These are phyloP conservation scores for Panzeria rudis DNA, from an alignment of 2,888 invertebrate species.

Conservation along the genomic window DNA sequence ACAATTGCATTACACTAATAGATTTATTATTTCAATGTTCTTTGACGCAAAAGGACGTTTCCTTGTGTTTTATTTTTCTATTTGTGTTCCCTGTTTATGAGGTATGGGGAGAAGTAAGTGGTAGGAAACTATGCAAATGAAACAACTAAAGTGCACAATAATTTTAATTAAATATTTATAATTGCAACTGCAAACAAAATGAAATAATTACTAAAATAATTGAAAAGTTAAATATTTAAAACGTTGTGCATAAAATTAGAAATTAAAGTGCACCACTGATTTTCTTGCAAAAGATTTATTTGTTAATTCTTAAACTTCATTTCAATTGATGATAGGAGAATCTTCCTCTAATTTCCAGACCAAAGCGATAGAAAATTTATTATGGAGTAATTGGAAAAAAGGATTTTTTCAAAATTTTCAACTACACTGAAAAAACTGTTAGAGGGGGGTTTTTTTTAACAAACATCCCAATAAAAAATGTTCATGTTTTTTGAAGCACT, in stretches of 20 bases:
- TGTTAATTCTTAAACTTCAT: no score
- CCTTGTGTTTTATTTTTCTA: neutral
- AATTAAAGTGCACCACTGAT: neutral
- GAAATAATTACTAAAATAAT: conserved; percentile 15
- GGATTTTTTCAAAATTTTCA: no score
- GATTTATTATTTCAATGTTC: conserved; percentile 44
- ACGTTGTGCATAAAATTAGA: neutral
- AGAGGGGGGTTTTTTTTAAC: no score
- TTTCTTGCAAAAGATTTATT: neutral
- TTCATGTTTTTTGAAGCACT: no score
- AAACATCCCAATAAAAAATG: no score
- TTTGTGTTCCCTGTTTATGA: neutral
- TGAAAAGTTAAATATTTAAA: conserved; percentile 8
- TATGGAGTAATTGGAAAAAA: no score
- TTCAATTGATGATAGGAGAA: no score
- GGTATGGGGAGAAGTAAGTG: neutral
- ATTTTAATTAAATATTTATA: conserved; percentile 51
- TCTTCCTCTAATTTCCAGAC: no score
- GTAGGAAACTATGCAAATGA: neutral
- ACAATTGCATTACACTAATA: conserved; percentile 51
- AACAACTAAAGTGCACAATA: conserved; percentile 25
- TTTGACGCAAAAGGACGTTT: conserved; percentile 21
- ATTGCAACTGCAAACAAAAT: conserved; percentile 20
- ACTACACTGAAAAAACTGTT: no score
- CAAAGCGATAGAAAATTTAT: no score